A percentile compares a stretch with the other conserved stretches of the same genome.
Conservation (phyloP, 2,888 invertebrate species). For the Beris chalybata region DNA sequence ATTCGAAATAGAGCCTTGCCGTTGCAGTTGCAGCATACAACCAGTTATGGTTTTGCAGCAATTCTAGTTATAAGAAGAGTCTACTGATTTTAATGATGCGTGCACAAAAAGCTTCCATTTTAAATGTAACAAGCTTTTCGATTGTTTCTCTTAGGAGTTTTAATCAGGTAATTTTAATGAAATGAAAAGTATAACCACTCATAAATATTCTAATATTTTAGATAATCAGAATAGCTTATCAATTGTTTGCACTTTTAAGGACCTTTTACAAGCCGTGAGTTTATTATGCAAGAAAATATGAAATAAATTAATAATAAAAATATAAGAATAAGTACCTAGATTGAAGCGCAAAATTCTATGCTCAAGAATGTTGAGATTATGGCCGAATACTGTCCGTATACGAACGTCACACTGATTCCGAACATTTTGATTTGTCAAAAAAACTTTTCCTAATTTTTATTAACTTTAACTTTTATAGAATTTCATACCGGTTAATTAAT, state of each 20-base stretch:
- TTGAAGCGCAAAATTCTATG: too few species aligned
- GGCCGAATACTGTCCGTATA: too few species aligned
- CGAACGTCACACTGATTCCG: too few species aligned
- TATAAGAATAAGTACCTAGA: too few species aligned
- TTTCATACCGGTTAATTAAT: too few species aligned
- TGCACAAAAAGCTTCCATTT: neutral
- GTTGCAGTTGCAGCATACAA: slow-evolving; percentile 2
- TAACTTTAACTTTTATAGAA: too few species aligned
- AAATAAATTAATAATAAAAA: too few species aligned
- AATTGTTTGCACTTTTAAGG: neutral
- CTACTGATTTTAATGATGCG: neutral
- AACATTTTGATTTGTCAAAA: too few species aligned
- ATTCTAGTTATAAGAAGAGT: neutral
- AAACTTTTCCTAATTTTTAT: too few species aligned
- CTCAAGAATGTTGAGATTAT: too few species aligned
- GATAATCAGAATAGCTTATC: neutral
- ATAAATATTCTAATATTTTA: neutral
- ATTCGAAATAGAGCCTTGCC: neutral
- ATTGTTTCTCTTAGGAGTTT: neutral
- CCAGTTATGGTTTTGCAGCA: slow-evolving; percentile 4
- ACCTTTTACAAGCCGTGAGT: neutral
- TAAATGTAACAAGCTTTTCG: neutral
- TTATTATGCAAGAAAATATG: too few species aligned
- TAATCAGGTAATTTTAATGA: neutral
- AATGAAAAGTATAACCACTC: neutral